Conservation (phyloP, 2,113 vertebrate species). For the Ameiurus melas region DNA sequence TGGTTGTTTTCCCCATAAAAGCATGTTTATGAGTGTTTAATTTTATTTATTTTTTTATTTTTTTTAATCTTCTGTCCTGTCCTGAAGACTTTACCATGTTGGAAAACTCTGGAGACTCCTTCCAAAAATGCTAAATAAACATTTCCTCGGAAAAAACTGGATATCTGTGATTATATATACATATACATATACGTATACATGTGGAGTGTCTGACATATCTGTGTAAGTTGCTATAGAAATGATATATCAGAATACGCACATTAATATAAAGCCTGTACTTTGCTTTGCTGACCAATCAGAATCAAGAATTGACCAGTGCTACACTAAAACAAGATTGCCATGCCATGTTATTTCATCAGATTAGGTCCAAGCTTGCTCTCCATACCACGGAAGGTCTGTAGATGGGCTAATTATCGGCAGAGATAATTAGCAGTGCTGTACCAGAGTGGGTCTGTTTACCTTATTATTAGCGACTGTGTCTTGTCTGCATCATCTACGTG, state of each 20-base stretch:
- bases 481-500: neutral
- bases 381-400: neutral
- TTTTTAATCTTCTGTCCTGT: no score
- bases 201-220: no score
- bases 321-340: neutral
- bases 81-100: no score
- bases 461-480: neutral
- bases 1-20: neutral
- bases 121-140: neutral
- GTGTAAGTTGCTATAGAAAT: neutral
- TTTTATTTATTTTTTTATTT: no score
- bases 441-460: neutral
- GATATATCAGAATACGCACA: neutral
- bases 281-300: neutral
- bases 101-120: neutral
- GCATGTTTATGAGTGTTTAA: neutral
- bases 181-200: no score
- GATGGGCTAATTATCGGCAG: neutral
- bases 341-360: neutral
- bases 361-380: neutral
- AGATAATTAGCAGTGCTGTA: neutral
- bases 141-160: no score
- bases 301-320: neutral
- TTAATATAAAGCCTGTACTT: neutral
- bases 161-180: neutral